Percentiles rank a stretch among this genome's conserved stretches.
phyloP scores from a whole-genome alignment of 2,113 vertebrate genomes.

The Plecotus auritus region DNA sequence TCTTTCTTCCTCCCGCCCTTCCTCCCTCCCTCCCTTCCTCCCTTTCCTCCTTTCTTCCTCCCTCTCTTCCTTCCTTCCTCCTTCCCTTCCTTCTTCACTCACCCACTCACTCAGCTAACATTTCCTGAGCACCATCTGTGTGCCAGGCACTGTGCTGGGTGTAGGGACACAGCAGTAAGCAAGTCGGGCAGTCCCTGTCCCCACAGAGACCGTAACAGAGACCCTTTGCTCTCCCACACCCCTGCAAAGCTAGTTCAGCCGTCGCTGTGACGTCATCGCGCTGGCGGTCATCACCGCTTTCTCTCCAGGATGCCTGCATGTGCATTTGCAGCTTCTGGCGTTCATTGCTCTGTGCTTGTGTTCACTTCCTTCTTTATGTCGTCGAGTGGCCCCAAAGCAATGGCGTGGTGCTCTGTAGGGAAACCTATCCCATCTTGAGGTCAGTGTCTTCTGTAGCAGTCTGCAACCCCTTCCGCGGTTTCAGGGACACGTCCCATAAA shows the following conservation, averaged over 20 bases:
- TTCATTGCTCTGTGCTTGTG: neutral
- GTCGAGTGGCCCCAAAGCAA: no score
- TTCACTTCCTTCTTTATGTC: neutral
- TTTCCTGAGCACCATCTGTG: neutral
- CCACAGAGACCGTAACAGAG: neutral
- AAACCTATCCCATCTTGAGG: neutral
- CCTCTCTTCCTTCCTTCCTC: neutral
- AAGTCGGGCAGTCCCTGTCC: neutral
- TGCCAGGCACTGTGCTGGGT: neutral
- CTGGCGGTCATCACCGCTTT: neutral
- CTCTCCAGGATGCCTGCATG: neutral
- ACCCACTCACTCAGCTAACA: neutral
- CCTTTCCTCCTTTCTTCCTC: neutral
- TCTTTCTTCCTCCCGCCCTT: neutral
- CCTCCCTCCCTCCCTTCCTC: neutral
- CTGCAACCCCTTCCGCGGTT: neutral
- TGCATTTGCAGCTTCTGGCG: neutral
- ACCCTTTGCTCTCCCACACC: neutral
- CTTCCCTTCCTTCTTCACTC: neutral
- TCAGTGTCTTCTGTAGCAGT: neutral
- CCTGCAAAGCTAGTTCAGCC: neutral
- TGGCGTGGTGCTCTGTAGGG: neutral
- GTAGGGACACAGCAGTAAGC: neutral
- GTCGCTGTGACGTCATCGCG: neutral
- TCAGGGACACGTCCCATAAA: neutral